Percentiles rank a stretch among this genome's conserved stretches.
Evolutionary conservation across 2,797 vertebrate genomes (phyloP).

Genomic region (Mus minutoides): DNA sequence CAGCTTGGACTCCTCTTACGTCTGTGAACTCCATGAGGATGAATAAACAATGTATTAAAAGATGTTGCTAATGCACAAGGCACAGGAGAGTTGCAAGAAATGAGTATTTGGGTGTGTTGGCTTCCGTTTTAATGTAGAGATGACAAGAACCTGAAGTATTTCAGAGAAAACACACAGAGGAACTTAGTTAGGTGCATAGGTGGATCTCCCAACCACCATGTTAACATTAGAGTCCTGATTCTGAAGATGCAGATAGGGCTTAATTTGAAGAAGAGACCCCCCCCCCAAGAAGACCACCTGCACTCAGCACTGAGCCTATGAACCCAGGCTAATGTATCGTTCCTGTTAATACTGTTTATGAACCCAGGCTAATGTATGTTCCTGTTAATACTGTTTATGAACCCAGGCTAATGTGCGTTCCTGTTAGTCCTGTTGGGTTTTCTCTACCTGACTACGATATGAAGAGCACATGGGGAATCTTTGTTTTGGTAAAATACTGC

Average conservation of each 20-base stretch:
- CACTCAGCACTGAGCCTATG: not conserved
- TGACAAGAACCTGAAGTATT: not conserved
- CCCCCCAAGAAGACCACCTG: not conserved
- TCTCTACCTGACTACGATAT: not conserved
- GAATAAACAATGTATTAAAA: rapidly evolving
- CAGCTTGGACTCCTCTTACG: not conserved
- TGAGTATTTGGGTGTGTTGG: rapidly evolving
- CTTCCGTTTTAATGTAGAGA: not conserved
- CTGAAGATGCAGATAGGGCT: too few species aligned
- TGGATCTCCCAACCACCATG: too few species aligned
- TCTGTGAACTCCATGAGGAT: not conserved
- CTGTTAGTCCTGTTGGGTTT: not conserved
- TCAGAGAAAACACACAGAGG: rapidly evolving
- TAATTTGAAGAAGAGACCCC: not conserved
- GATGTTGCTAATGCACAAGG: not conserved
- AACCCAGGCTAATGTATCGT: too few species aligned
- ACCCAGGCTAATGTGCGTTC: not conserved
- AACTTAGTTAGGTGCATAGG: not conserved
- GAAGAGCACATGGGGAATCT: not conserved
- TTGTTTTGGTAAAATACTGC: not conserved
- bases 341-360: not conserved
- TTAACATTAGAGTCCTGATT: not conserved
- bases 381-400: too few species aligned
- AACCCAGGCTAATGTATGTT: not conserved
- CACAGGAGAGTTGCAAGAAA: rapidly evolving